Base-by-base conservation (phyloP, 92 coral and sea anemone genomes). In the Porites lobata region DNA sequence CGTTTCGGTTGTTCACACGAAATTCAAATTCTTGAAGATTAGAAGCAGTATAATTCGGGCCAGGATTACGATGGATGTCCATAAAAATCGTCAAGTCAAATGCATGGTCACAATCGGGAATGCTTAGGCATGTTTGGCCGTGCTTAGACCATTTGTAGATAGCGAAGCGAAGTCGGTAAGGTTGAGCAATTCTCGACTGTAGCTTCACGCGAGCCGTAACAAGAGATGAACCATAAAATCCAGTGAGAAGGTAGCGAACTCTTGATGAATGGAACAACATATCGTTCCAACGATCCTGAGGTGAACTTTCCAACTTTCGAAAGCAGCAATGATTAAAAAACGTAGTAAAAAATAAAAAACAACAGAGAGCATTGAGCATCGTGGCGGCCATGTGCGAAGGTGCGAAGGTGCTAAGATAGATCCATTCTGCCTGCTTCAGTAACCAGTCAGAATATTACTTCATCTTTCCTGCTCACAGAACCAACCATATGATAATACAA, bases 81-180 rank as follows among this genome's bases (percentile, higher is more conserved):
- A 83, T 83, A 59, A 65, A 72, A 71, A 83, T 83, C 72, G 79
- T 83, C 65, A 83, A 67, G 77, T 83, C 87, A 65, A 83, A 57
- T 83, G 76, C 53, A 83, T 83, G 79, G 68, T 68, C 80, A 72
- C 80, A 58, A 65, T 58, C 87, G 53, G 87, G 67, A 77, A 72
- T 83, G 80, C 66, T 77, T 72, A 83, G 69, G 80, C 79, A 58
- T 66, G 87, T 83, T 83, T 83, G 87, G 77, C 87, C 80, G 69
- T 83, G 87, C 77, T 83, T 83, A 65, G 87, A 72, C 79, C 87
- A 83, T 67, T 83, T 83, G 87, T 76, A 72, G 70, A 72, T 77
- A 71, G 80, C 72, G 51, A 72, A 83, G 67, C 80, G 87, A 83
- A 56, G 76, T 72, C 87, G 70, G 80, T 83, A 77, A 72, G 62